Evolutionary conservation across 1,140 invertebrate species (phyloP), one percentile per base, ranked within the genome.

Genomic region (Lanistes nyassanus): DNA sequence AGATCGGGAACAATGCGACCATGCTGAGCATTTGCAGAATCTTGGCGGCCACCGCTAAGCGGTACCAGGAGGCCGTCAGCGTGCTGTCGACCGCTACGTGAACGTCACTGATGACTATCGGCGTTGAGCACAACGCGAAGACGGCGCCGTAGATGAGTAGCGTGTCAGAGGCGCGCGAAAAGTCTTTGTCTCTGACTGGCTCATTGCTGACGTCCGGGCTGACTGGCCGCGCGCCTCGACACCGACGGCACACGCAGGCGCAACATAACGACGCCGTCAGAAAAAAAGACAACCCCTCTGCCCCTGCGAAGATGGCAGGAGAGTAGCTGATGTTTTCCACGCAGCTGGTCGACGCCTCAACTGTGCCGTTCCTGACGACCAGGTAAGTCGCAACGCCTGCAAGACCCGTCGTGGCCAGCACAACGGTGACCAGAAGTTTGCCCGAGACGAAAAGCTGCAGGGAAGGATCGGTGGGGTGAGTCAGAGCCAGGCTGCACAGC

Each of bases 1-100:
- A 26, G n/a, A 60, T 31, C 3, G 56, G 56, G 56, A 60, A 60
- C 56, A 60, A 23, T 19, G n/a, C 3, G 56, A 60, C 6, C 23
- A 11, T 23, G 56, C 9, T 60, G 9, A 60, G 56, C n/a, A 0
- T 3, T 23, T 23, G n/a, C 1, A 11, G 13, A 31, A 60, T 31
- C 0, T 60, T 23, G n/a, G 56, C 3, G 1, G 9, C 23, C 23
- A 16, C 9, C 2, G 0, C 2, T 11, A n/a, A 60, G 23, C 1
- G 6, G 23, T 60, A 60, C 56, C 29, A n/a, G 56, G 11, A n/a
- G 56, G 3, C 3, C 56, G 56, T 60, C 11, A 60, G 2, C 9
- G 0, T 11, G n/a, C n/a, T 3, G 56, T 23, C 1, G 0, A 2
- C 0, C 11, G 9, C 23, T 23, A 0, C n/a, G n/a, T 26, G 1